Base-by-base conservation (phyloP, 2,797 vertebrate genomes). In the Harpagifer antarcticus region DNA sequence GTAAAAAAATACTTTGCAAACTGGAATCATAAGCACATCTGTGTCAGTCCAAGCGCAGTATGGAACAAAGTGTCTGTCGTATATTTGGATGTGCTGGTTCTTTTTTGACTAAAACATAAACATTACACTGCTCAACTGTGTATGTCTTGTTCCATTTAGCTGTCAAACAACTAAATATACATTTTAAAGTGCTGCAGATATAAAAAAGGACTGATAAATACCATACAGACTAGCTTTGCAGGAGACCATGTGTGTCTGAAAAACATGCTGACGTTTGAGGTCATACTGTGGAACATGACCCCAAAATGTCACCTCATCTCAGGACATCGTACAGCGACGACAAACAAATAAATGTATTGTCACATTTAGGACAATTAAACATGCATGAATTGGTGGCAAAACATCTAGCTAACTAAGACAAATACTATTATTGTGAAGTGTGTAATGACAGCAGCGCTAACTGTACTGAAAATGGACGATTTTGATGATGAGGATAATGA, bases 251-350 rank as follows among this genome's bases (percentile, higher is more conserved):
- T 59, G 74, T 69, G 20, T 48, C 45, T 23, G 13, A 65, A 6
- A 10, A 78, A 31, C 20, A 43, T 1, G 55, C 56, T 71, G 42
- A 76, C 61, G 49, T 79, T 83, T 76, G 74, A 82, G 86, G 86
- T 84, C 83, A 72, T 16, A 57, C 60, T 81, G 47, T 52, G 49
- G 43, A 9, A 47, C 31, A 43, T 79, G 88, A 84, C 89, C 90
- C 73, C 79, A 89, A 92, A 92, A 83, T 84, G 92, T 89, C 90
- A 87, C 37, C 71, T 87, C 78, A 81, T 52, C 31, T 89, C 74
- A 89, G 43, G 43, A 47, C 43, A 15, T n/a, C 33, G 56, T 14
- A 37, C 27, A 37, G 5, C 65, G 67, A 86, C 67, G 67, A 86
- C 78, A 79, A 56, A 67, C 12, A 5, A 55, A 65, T 79, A 66